A percentile compares a stretch with the other conserved stretches of the same genome.
Evolutionary conservation across 2,888 invertebrate species (phyloP).

Genomic region (Cecidostiba fungosa): DNA sequence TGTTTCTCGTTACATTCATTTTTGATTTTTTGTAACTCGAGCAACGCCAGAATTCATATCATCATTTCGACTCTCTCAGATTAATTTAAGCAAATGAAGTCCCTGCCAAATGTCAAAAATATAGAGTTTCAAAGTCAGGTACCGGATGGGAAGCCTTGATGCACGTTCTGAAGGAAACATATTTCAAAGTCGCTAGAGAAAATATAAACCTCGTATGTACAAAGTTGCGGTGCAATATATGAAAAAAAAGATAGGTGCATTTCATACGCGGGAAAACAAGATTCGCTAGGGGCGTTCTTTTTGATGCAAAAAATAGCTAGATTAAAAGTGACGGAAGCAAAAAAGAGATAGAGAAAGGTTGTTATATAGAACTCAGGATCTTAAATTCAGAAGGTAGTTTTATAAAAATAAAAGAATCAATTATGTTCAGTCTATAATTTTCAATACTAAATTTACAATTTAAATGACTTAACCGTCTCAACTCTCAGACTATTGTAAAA

Average conservation of each 20-base stretch:
- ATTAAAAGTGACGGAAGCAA: background rate
- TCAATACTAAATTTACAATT: background rate
- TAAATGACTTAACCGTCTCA: background rate
- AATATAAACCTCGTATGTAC: background rate
- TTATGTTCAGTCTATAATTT: too few species aligned
- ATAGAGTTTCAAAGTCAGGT: background rate
- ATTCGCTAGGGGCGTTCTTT: background rate
- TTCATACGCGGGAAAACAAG: background rate
- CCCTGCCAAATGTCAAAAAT: background rate
- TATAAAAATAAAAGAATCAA: background rate
- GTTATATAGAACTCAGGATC: background rate
- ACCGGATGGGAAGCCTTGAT: background rate
- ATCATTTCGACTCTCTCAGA: background rate
- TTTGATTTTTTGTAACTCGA: background rate
- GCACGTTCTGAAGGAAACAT: background rate
- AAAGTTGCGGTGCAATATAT: background rate
- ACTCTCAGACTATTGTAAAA: background rate
- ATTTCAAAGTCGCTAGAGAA: background rate
- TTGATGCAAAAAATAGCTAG: background rate
- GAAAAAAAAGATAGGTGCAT: background rate
- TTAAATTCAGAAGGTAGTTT: background rate
- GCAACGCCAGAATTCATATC: background rate
- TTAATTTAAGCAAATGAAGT: conserved; percentile 20
- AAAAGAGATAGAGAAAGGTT: background rate
- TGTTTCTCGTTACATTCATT: background rate